These are phyloP conservation scores for Melanaphis sacchari DNA, from an alignment of 1,140 invertebrate species.

Conservation along the genomic window DNA sequence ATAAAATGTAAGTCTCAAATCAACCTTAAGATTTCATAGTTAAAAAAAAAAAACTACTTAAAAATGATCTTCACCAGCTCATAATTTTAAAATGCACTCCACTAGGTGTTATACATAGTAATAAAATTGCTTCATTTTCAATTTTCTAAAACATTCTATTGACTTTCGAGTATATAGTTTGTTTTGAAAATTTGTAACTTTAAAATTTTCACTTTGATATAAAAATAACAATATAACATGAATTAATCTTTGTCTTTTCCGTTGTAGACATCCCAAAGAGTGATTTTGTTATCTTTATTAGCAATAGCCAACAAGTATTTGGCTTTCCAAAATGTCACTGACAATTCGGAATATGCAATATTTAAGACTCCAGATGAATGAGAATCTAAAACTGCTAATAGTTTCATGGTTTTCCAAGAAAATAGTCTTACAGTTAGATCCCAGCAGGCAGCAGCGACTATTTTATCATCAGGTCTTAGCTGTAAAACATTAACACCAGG, in stretches of 20 bases:
- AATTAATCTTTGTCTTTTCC: background rate
- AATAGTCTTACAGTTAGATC: slow-evolving; percentile 79
- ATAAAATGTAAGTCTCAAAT: background rate
- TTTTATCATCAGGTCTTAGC: slow-evolving; percentile 75
- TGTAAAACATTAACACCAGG: slow-evolving; percentile 75
- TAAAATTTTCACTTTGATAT: background rate
- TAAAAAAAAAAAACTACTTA: background rate
- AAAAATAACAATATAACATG: background rate
- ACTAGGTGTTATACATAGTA: background rate
- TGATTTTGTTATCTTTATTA: slow-evolving; percentile 74
- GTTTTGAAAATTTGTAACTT: background rate
- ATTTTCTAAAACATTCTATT: background rate
- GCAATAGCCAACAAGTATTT: slow-evolving; percentile 75
- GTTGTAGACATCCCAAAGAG: slow-evolving; percentile 76
- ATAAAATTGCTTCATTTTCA: background rate
- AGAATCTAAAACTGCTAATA: slow-evolving; percentile 76
- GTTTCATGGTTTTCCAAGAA: slow-evolving; percentile 78
- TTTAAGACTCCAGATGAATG: slow-evolving; percentile 74
- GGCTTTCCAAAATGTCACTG: slow-evolving; percentile 71
- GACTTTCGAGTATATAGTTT: background rate
- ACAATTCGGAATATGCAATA: slow-evolving; percentile 70
- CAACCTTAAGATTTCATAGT: background rate
- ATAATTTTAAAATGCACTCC: background rate
- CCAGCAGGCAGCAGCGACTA: slow-evolving; percentile 79
- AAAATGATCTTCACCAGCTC: background rate